These are phyloP conservation scores for Leucozona laternaria DNA, from an alignment of 2,888 invertebrate genomes.

Conservation along the genomic window DNA sequence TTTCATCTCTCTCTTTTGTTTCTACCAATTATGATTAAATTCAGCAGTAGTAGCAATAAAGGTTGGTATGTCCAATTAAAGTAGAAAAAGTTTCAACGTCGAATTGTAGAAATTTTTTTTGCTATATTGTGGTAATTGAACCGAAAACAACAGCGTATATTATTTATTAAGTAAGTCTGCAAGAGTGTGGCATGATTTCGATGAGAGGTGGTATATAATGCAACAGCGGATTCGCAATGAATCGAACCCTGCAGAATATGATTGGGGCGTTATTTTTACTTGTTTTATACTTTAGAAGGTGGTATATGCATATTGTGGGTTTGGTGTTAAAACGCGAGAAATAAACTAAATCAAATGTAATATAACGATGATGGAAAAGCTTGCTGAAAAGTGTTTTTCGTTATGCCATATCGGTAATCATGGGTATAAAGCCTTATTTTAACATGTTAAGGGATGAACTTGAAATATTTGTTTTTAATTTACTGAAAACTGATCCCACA, in stretches of 20 bases:
- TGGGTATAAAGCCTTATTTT: no score
- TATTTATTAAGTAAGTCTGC: constrained; percentile 33
- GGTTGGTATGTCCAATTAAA: constrained; percentile 27
- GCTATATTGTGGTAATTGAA: constrained; percentile 51
- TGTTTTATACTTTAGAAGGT: no score
- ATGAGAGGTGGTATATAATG: not conserved
- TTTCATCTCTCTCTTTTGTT: constrained; percentile 37
- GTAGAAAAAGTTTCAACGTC: constrained; percentile 40
- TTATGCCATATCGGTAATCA: no score
- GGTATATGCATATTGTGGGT: no score
- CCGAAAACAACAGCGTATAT: constrained; percentile 39
- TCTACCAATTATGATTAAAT: constrained; percentile 39
- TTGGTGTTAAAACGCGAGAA: no score
- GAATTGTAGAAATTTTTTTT: constrained; percentile 37
- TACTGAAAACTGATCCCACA: no score
- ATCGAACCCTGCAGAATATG: not conserved
- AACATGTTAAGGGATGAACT: no score
- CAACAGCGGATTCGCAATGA: not conserved
- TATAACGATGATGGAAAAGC: no score
- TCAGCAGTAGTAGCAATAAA: constrained; percentile 17
- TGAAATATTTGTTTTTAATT: no score
- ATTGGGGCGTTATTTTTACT: not conserved
- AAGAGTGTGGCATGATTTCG: constrained; percentile 2
- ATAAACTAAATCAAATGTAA: no score
- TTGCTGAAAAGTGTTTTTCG: no score